A percentile compares a stretch with the other conserved stretches of the same genome.
Evolutionary conservation across 2,888 invertebrate species (phyloP).

Genomic region (Parnassius glacialis): DNA sequence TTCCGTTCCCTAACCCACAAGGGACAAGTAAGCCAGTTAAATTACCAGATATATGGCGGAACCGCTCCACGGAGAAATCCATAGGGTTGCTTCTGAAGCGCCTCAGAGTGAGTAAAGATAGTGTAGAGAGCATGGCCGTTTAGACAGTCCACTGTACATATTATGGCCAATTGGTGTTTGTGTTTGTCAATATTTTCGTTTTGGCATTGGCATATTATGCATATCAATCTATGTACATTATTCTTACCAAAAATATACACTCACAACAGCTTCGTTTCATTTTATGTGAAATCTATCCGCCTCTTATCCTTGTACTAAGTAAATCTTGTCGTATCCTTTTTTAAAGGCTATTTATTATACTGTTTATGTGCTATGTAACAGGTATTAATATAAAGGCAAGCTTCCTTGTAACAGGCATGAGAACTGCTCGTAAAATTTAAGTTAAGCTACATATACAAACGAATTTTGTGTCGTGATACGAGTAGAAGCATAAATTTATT

Average conservation of each 20-base stretch:
- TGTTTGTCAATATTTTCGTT: conserved; percentile 38
- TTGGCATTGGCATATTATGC: conserved; percentile 40
- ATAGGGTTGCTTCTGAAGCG: conserved; percentile 66
- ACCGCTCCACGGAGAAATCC: conserved; percentile 67
- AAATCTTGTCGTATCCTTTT: neutral
- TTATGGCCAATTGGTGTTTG: conserved; percentile 43
- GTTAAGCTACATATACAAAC: too few relatives aligned
- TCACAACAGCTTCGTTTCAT: conserved; percentile 19
- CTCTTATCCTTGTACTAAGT: conserved; percentile 16
- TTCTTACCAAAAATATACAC: conserved; percentile 1
- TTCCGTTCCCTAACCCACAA: conserved; percentile 49
- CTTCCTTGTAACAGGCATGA: too few relatives aligned
- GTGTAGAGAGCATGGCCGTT: conserved; percentile 31
- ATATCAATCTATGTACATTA: conserved; percentile 31
- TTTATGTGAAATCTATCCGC: conserved; percentile 26
- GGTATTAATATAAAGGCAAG: too few relatives aligned
- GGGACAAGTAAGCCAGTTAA: conserved; percentile 58
- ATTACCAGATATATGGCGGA: conserved; percentile 71
- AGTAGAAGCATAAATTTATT: too few relatives aligned
- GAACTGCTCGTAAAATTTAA: too few relatives aligned
- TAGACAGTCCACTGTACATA: conserved; percentile 53
- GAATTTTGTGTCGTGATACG: too few relatives aligned
- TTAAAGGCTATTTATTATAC: neutral
- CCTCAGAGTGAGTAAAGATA: conserved; percentile 63
- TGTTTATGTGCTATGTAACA: neutral